These are phyloP conservation scores for Leptocoma aspasia DNA, from an alignment of 2,113 vertebrate species.

Conservation along the genomic window DNA sequence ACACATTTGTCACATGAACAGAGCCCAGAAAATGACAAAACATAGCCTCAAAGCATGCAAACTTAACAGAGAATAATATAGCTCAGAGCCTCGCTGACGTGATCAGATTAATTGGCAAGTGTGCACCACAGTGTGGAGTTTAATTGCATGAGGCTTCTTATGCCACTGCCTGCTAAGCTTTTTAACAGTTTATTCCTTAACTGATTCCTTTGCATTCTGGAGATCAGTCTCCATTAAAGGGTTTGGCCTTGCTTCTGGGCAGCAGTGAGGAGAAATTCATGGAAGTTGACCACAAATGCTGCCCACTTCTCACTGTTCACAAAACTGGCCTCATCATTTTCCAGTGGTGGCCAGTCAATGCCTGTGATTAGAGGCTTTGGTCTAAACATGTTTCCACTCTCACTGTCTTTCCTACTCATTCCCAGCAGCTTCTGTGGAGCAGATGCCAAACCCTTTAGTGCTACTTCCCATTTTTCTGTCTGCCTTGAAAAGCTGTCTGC, in stretches of 20 bases:
- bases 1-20: not conserved
- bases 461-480: not conserved
- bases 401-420: not conserved
- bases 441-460: not conserved
- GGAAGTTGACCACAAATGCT: not conserved
- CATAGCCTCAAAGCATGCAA: not conserved
- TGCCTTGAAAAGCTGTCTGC: not conserved
- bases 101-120: slow-evolving; percentile 53
- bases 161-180: slow-evolving; percentile 34
- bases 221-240: slow-evolving; percentile 12
- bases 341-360: not conserved
- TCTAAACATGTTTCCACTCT: not conserved
- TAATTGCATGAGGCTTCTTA: slow-evolving; percentile 46
- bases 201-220: slow-evolving; percentile 30
- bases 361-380: not conserved
- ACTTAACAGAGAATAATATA: not conserved
- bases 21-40: slow-evolving; percentile 34
- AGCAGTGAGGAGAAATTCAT: not conserved
- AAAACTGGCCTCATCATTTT: not conserved
- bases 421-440: not conserved
- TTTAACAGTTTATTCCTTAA: slow-evolving; percentile 55
- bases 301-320: not conserved
- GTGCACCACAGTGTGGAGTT: slow-evolving; percentile 1
- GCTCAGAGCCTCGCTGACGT: slow-evolving; percentile 37
- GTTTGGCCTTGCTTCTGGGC: slow-evolving; percentile 20